Evolutionary conservation across 1,140 invertebrate genomes (phyloP).

Genomic region (Wiebesia pumilae): DNA sequence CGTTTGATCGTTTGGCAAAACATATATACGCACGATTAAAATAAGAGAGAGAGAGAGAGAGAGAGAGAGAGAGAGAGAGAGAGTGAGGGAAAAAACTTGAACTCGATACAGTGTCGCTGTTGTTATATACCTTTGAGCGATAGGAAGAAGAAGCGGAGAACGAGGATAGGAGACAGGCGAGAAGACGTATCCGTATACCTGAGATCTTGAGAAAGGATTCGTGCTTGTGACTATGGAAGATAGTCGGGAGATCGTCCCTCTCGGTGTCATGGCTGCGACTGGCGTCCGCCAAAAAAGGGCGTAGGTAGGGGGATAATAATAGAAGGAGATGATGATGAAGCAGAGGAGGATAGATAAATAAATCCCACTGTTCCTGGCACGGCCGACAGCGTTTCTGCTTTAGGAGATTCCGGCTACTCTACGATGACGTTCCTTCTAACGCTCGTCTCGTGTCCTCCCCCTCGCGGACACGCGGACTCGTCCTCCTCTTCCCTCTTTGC

Average conservation of each 20-base stretch:
- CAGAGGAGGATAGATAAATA: slow-evolving; percentile 29
- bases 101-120: slow-evolving; percentile 32
- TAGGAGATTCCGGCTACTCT: slow-evolving; percentile 29
- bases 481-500: not conserved
- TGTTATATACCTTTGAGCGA: slow-evolving; percentile 8
- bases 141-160: slow-evolving; percentile 6
- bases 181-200: slow-evolving; percentile 39
- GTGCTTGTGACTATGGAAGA: slow-evolving; percentile 10
- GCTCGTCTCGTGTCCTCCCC: not conserved
- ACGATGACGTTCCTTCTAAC: slow-evolving; percentile 9
- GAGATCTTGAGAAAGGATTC: slow-evolving; percentile 40
- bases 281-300: slow-evolving; percentile 2
- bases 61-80: not conserved
- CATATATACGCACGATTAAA: not conserved
- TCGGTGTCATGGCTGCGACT: slow-evolving; percentile 6
- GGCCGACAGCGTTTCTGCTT: slow-evolving; percentile 11
- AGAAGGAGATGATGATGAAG: slow-evolving; percentile 5
- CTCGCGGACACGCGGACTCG: slow-evolving; percentile 18
- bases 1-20: slow-evolving; percentile 46
- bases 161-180: not conserved
- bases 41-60: not conserved
- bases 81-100: slow-evolving; percentile 6
- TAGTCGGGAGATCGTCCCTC: not conserved
- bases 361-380: slow-evolving; percentile 16
- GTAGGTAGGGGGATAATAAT: slow-evolving; percentile 2